Evolutionary conservation across 2,797 vertebrate genomes (phyloP).

Genomic region (Sylvilagus floridanus): DNA sequence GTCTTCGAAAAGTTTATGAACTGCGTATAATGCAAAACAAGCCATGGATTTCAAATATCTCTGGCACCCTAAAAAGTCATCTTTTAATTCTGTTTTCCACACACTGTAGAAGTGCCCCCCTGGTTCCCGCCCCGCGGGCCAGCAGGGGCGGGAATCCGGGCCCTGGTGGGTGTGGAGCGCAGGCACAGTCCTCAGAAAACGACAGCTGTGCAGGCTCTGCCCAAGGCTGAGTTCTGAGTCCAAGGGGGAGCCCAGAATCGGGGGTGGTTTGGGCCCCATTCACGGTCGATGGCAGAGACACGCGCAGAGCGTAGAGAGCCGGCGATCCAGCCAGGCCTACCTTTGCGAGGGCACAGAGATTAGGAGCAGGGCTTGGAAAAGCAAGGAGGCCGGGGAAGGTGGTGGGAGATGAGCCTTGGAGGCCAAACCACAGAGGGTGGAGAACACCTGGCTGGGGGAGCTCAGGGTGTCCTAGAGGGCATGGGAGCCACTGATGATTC

Average conservation of each 20-base stretch:
- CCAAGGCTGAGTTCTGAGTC: not conserved
- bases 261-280: not conserved
- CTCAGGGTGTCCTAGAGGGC: not conserved
- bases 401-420: not conserved
- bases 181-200: not conserved
- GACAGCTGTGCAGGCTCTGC: not conserved
- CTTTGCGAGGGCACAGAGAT: conserved; percentile 24
- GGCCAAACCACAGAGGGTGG: not conserved
- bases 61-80: too few species aligned
- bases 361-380: not conserved
- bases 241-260: not conserved
- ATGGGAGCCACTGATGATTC: not conserved
- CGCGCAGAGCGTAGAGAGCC: not conserved
- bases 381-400: not conserved
- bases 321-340: not conserved
- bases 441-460: not conserved
- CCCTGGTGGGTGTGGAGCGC: not conserved
- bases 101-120: too few species aligned
- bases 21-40: too few species aligned
- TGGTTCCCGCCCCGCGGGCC: not conserved
- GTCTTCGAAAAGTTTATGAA: too few species aligned
- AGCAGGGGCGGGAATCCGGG: not conserved
- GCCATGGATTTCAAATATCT: too few species aligned
- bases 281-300: not conserved
- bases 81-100: too few species aligned